A percentile compares a stretch with the other conserved stretches of the same genome.
Conservation (phyloP, 2,888 invertebrate genomes). For the Liposcelis brunnea region DNA sequence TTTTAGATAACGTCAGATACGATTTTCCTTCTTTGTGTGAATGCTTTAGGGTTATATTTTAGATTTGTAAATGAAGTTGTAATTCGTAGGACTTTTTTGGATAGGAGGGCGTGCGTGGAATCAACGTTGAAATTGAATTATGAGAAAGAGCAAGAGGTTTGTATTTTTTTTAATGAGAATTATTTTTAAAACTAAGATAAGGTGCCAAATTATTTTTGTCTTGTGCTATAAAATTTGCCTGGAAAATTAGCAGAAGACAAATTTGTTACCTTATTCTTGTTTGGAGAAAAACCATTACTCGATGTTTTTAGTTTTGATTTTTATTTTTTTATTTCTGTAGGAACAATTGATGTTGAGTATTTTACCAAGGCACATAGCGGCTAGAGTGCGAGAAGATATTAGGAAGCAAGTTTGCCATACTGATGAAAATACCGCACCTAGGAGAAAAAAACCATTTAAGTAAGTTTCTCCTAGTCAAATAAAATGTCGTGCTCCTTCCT, state of each 20-base stretch:
- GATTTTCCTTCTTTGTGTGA: slow-evolving; percentile 54
- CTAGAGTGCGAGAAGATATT: slow-evolving; percentile 36
- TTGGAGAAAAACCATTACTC: too few relatives aligned
- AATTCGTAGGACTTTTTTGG: slow-evolving; percentile 70
- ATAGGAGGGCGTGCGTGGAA: slow-evolving; percentile 70
- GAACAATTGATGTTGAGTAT: slow-evolving; percentile 73
- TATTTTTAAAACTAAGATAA: too few relatives aligned
- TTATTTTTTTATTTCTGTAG: slow-evolving; percentile 29
- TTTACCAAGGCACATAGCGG: slow-evolving; percentile 67
- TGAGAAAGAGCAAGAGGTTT: slow-evolving; percentile 71
- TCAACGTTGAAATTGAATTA: slow-evolving; percentile 64
- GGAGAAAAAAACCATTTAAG: slow-evolving; percentile 27
- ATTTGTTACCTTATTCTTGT: too few relatives aligned
- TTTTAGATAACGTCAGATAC: slow-evolving; percentile 51
- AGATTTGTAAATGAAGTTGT: slow-evolving; percentile 77
- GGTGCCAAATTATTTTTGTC: too few relatives aligned
- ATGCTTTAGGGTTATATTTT: slow-evolving; percentile 72
- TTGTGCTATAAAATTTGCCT: too few relatives aligned
- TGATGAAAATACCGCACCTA: slow-evolving; percentile 19
- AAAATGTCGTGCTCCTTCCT: too few relatives aligned
- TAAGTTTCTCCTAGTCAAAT: slow-evolving; percentile 19
- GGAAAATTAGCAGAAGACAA: too few relatives aligned
- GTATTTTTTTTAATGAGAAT: slow-evolving; percentile 11
- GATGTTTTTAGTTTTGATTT: too few relatives aligned
- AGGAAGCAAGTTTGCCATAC: slow-evolving; percentile 19